Evolutionary conservation across 2,113 vertebrate genomes (phyloP).

Genomic region (Narcine bancroftii): DNA sequence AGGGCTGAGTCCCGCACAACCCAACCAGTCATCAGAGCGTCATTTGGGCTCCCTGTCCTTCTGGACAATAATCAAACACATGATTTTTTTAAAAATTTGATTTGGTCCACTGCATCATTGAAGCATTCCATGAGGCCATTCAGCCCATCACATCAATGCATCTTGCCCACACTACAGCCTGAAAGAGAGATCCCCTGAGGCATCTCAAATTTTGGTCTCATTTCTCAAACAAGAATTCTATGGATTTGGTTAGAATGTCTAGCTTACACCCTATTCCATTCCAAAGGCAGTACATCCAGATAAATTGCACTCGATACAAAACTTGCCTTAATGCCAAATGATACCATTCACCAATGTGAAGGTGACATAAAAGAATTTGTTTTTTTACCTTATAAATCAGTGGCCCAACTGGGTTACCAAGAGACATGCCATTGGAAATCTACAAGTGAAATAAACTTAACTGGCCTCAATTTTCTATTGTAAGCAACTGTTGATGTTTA

Average conservation of each 20-base stretch:
- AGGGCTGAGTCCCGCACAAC: no score
- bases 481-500: neutral
- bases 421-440: neutral
- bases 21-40: no score
- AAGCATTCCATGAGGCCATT: no score
- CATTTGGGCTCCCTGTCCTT: no score
- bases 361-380: neutral
- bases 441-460: neutral
- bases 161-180: no score
- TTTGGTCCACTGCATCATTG: no score
- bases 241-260: neutral
- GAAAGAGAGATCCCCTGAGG: no score
- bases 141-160: no score
- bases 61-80: no score
- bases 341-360: neutral
- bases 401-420: neutral
- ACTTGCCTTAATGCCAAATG: neutral
- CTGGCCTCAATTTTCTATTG: neutral
- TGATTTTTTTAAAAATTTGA: no score
- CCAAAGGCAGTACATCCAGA: no score
- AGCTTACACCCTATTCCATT: neutral
- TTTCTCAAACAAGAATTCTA: neutral
- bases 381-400: neutral
- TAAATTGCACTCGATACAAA: neutral
- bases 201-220: neutral